A percentile compares a stretch with the other conserved stretches of the same genome.
phyloP scores from a whole-genome alignment of 2,113 vertebrate species.

The Spheniscus mendiculus region DNA sequence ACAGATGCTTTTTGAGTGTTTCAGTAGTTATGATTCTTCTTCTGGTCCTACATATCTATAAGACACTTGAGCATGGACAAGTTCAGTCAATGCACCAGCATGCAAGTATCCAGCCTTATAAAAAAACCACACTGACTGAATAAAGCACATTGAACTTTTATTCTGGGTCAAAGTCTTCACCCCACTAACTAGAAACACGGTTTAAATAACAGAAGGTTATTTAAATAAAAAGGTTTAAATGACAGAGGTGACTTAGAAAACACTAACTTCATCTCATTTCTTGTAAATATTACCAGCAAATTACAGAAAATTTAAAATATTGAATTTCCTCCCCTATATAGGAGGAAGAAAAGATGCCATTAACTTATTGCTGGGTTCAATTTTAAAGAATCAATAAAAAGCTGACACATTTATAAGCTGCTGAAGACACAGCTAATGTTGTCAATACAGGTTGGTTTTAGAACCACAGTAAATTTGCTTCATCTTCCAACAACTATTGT shows the following conservation, averaged over 20 bases:
- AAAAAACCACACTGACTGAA: neutral
- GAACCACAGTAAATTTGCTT: constrained; percentile 19
- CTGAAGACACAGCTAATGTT: constrained; percentile 36
- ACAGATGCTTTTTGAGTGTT: neutral
- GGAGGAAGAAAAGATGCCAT: constrained; percentile 34
- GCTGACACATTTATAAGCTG: constrained; percentile 52
- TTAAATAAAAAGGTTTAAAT: neutral
- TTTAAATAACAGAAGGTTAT: neutral
- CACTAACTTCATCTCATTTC: neutral
- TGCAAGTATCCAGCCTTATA: neutral
- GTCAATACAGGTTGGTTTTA: constrained; percentile 24
- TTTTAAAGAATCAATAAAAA: constrained; percentile 61
- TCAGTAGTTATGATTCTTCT: neutral
- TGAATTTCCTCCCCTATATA: neutral
- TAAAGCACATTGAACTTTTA: neutral
- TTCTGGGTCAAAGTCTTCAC: neutral
- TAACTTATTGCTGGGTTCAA: constrained; percentile 23
- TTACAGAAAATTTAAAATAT: constrained; percentile 62
- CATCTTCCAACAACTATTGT: neutral
- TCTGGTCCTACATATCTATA: neutral
- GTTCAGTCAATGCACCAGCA: neutral
- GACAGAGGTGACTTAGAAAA: constrained; percentile 11
- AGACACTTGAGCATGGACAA: neutral
- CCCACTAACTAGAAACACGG: neutral
- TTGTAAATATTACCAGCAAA: constrained; percentile 51